Evolutionary conservation across 2,797 vertebrate species (phyloP), one percentile per base, ranked within the genome.

Genomic region (Melanotaenia boesemani): DNA sequence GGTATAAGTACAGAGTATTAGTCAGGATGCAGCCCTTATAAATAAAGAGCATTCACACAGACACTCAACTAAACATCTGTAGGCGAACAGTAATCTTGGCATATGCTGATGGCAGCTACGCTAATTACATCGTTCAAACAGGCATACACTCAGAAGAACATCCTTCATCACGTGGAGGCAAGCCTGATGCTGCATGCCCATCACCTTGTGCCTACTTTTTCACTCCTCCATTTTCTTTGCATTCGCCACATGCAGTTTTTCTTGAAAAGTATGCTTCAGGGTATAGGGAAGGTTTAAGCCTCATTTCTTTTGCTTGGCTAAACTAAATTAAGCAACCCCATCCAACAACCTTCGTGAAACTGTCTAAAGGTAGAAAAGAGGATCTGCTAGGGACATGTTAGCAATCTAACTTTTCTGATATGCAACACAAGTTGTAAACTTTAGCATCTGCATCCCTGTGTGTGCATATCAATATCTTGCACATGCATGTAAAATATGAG

Each of bases 301-400:
- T 66, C 50, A 7, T 70, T 18, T 22, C 59, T 70, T 18, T 46
- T 48, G 59, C 65, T 65, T 41, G 66, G 63, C 28, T 64, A 37
- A 83, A 79, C 72, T 63, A 28, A 79, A 76, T 68, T 77, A 67
- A 50, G 78, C 58, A 63, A 55, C 58, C 74, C 54, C 64, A n/a
- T 52, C 74, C 70, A 52, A 74, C 67, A 36, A 68, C 70, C 59
- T 79, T 65, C 60, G 44, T 20, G 7, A 74, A 68, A 69, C 59
- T 75, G 78, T 85, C 87, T 91, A 85, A 89, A 91, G 91, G 88
- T 83, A 92, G 87, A 80, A 66, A 63, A 83, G 67, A 87, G 55
- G 83, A 76, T 86, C 76, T 22, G 3, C 74, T 41, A 15, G 2
- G 6, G 8, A 13, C 13, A 37, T 12, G 10, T 12, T 11, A 37